A percentile compares a stretch with the other conserved stretches of the same genome.
phyloP scores from a whole-genome alignment of 2,797 vertebrate genomes.

The Oophaga sylvatica region DNA sequence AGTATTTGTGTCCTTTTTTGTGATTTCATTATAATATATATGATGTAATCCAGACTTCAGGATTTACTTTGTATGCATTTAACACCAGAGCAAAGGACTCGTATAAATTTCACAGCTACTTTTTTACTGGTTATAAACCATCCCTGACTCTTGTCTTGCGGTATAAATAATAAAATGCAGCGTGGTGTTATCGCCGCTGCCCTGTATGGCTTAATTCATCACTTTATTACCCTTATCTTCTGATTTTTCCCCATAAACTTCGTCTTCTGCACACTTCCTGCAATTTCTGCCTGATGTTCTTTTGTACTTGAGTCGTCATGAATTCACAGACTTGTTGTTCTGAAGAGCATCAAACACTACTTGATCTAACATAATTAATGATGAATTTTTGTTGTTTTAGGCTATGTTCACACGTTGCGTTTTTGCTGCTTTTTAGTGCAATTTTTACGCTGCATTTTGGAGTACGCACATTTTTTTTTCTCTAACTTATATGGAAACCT shows the following conservation, averaged over 20 bases:
- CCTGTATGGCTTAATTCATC: too few species aligned
- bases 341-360: not conserved
- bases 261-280: not conserved
- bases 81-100: not conserved
- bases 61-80: not conserved
- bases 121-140: not conserved
- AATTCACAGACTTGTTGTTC: not conserved
- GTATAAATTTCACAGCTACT: constrained; percentile 6
- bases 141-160: not conserved
- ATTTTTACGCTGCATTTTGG: too few species aligned
- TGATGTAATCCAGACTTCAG: not conserved
- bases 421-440: too few species aligned
- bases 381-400: not conserved
- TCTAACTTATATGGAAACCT: too few species aligned
- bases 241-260: not conserved
- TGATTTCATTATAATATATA: not conserved
- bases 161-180: constrained; percentile 10
- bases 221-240: not conserved
- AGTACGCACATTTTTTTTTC: too few species aligned
- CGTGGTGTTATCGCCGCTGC: too few species aligned
- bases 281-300: not conserved
- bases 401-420: too few species aligned
- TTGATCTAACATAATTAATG: not conserved
- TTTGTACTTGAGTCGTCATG: not conserved
- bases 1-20: not conserved